phyloP scores from a whole-genome alignment of 1,140 invertebrate species.

The Acyrthosiphon pisum region DNA sequence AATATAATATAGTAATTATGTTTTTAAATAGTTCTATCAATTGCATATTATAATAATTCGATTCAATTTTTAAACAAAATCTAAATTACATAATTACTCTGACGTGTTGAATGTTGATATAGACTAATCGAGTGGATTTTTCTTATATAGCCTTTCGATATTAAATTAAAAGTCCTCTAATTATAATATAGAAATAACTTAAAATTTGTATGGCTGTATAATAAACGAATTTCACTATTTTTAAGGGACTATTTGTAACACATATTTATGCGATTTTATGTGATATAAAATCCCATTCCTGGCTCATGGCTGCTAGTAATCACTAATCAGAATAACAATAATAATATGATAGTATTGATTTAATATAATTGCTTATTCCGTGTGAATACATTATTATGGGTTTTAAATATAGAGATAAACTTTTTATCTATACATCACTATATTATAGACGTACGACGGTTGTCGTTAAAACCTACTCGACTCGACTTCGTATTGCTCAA shows the following conservation, averaged over 20 bases:
- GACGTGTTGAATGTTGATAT: background rate
- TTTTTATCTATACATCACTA: background rate
- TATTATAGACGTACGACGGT: background rate
- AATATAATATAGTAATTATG: background rate
- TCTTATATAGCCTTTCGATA: background rate
- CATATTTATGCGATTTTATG: no score
- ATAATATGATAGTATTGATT: no score
- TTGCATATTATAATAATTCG: background rate
- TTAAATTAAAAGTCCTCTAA: background rate
- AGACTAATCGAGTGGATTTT: background rate
- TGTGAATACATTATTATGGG: background rate
- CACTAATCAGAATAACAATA: no score
- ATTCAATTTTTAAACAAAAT: background rate
- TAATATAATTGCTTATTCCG: no score
- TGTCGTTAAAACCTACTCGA: background rate
- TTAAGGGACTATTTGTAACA: no score
- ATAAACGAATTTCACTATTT: background rate
- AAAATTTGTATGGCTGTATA: no score
- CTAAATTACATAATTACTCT: background rate
- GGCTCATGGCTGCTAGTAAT: no score
- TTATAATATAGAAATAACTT: no score
- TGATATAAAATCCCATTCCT: no score
- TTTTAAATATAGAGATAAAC: background rate
- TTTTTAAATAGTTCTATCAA: background rate
- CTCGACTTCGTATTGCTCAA: background rate